Base-by-base conservation (phyloP, 2,888 invertebrate species). In the Hymenopus coronatus region DNA sequence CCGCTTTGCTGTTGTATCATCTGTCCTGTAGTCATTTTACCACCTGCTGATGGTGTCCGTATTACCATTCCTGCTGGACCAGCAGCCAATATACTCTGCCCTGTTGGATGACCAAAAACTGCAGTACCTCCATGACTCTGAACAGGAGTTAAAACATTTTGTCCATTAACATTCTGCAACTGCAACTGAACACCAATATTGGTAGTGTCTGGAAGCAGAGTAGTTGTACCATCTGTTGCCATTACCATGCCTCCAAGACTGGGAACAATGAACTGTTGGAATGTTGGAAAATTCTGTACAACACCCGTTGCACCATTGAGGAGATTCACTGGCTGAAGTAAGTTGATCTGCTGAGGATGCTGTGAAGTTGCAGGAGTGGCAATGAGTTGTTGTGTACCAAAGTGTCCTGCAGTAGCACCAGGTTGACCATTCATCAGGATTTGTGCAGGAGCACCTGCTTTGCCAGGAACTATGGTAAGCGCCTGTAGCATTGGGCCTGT, bases 251-350 rank as follows among this genome's bases (percentile, higher is more conserved):
- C 96, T 25, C 97, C 95, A 3, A 97, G 93, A 91, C 97, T 97
- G 46, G 97, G 97, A 89, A 97, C 96, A 88, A 97, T 96, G 91
- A 97, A 96, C 92, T 97, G 97, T 92, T 97, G 97, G 91, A 97
- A 96, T 0, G 96, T 96, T 0, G 96, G 96, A 92, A 97, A 96
- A 92, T 97, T 97, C 87, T 96, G 96, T 91, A 97, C 96, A 91
- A 97, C 96, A 7, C 95, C 95, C 81, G 95, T 95, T 0, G 95
- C 94, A 87, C 96, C 95, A 89, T 97, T 97, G 90, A 97, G 95
- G 90, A 97, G 93, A 93, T 97, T 97, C 70, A 97, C 96, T 0
- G 97, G 97, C 92, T 97, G 97, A 2, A 97, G 93, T 84, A 97
- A 93, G 92, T 97, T 96, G 70, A 96, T 97, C 15, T 92, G 94